Evolutionary conservation across 2,888 invertebrate genomes (phyloP).

Genomic region (Eupsilia transversa): DNA sequence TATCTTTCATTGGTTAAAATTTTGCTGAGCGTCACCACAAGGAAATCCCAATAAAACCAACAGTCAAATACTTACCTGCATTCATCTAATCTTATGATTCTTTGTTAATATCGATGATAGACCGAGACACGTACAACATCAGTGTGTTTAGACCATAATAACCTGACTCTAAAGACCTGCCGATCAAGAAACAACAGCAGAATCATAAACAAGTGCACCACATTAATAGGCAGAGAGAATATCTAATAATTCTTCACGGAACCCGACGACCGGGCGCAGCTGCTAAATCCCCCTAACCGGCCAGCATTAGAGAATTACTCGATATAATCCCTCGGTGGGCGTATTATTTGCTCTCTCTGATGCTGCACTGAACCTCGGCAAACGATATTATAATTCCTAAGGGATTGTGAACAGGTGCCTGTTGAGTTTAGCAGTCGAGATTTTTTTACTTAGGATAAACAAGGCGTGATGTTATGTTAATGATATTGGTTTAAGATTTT

Average conservation of each 20-base stretch:
- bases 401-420: constrained; percentile 42
- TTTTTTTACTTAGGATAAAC: no score
- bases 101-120: background rate
- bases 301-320: constrained; percentile 66
- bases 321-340: constrained; percentile 61
- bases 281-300: constrained; percentile 60
- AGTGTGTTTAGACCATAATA: background rate
- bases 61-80: background rate
- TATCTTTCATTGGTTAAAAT: no score
- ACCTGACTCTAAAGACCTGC: background rate
- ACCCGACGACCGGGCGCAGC: constrained; percentile 51
- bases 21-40: no score
- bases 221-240: constrained; percentile 42
- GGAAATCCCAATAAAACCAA: no score
- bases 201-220: constrained; percentile 27
- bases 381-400: constrained; percentile 55
- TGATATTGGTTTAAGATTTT: background rate
- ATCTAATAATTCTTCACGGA: constrained; percentile 50
- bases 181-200: background rate
- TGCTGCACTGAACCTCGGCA: constrained; percentile 51
- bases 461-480: no score
- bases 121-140: background rate
- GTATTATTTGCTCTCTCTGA: constrained; percentile 62
- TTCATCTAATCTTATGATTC: background rate
- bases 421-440: constrained; percentile 28